Conservation (phyloP, 2,797 vertebrate genomes). For the Enteromius unitaeniatus region DNA sequence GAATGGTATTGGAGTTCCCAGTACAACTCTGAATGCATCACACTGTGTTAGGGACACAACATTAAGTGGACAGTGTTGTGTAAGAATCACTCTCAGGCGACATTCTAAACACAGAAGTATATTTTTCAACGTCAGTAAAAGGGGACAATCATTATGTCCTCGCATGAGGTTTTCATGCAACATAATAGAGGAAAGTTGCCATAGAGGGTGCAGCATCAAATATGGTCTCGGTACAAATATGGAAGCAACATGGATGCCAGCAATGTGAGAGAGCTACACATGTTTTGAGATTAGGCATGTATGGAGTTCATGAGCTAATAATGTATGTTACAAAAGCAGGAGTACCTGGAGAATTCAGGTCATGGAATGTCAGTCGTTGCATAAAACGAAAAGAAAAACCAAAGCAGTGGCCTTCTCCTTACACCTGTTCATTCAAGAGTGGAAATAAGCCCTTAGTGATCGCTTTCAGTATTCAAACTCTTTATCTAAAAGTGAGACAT, state of each 20-base stretch:
- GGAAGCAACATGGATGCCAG: conserved; percentile 50
- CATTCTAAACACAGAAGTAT: conserved; percentile 76
- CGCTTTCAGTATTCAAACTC: conserved; percentile 42
- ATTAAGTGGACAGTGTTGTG: conserved; percentile 11
- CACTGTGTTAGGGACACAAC: background rate
- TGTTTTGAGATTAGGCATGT: conserved; percentile 22
- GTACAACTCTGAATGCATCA: background rate
- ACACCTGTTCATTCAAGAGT: conserved; percentile 47
- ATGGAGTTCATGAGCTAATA: conserved; percentile 23
- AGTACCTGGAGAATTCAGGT: conserved; percentile 20
- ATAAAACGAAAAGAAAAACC: conserved; percentile 41
- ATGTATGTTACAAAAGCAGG: conserved; percentile 28
- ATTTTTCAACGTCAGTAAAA: conserved; percentile 74
- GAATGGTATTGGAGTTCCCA: background rate
- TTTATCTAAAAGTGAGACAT: conserved; percentile 37
- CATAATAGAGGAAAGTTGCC: conserved; percentile 72
- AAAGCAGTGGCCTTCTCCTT: conserved; percentile 51
- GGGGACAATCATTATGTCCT: conserved; percentile 77
- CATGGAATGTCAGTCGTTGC: conserved; percentile 26
- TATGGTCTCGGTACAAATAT: conserved; percentile 59
- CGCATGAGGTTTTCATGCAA: conserved; percentile 82
- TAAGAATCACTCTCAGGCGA: conserved; percentile 61
- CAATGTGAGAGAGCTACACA: conserved; percentile 40
- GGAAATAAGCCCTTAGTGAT: conserved; percentile 62
- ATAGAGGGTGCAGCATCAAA: conserved; percentile 60